These are phyloP conservation scores for Nycticryphes semicollaris DNA, from an alignment of 2,113 vertebrate species.

Conservation along the genomic window DNA sequence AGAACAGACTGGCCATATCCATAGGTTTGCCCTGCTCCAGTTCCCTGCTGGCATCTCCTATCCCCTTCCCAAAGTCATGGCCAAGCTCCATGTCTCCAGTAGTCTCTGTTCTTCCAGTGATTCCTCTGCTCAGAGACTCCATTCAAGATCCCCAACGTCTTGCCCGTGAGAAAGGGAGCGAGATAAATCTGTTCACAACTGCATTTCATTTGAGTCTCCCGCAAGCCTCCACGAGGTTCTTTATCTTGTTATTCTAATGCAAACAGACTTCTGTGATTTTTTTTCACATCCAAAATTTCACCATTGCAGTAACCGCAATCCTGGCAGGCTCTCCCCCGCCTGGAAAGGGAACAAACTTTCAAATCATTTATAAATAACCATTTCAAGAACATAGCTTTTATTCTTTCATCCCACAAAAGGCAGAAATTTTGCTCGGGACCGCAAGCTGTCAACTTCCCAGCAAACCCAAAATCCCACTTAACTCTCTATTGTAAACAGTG, in stretches of 20 bases:
- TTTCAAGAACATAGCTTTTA: constrained; percentile 73
- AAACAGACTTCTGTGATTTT: constrained; percentile 70
- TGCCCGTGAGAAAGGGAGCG: not conserved
- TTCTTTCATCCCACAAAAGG: constrained; percentile 74
- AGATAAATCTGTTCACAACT: not conserved
- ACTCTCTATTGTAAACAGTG: constrained; percentile 74
- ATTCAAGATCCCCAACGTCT: not conserved
- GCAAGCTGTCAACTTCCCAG: constrained; percentile 75
- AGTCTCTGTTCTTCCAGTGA: fast-evolving
- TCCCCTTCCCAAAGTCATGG: fast-evolving
- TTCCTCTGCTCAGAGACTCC: not conserved
- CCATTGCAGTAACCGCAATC: constrained; percentile 51
- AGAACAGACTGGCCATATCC: not conserved
- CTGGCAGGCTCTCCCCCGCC: constrained; percentile 58
- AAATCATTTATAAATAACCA: constrained; percentile 75
- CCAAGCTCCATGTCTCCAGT: fast-evolving
- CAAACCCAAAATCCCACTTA: constrained; percentile 69
- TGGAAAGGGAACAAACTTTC: constrained; percentile 72
- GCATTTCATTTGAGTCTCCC: constrained; percentile 13
- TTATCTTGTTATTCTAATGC: constrained; percentile 72
- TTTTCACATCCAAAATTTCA: constrained; percentile 61
- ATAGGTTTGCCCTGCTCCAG: not conserved
- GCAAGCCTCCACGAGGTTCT: constrained; percentile 14
- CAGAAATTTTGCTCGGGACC: constrained; percentile 68
- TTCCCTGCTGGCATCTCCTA: fast-evolving